A percentile compares a stretch with the other conserved stretches of the same genome.
phyloP scores from a whole-genome alignment of 1,140 invertebrate genomes.

The Brevipalpus yothersi region DNA sequence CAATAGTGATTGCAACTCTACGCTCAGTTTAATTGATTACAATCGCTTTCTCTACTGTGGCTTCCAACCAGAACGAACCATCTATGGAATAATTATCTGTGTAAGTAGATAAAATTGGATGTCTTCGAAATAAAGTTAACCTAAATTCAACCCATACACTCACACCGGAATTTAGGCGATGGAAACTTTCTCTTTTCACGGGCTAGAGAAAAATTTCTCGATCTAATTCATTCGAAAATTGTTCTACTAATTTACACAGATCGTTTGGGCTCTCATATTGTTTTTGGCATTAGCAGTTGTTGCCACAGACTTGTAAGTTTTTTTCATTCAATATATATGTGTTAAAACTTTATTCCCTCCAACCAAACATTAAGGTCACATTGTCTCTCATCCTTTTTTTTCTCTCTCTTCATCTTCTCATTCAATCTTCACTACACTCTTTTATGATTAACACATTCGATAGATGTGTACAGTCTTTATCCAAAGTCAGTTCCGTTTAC shows the following conservation, averaged over 20 bases:
- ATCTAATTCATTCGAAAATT: not conserved
- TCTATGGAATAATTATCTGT: conserved; percentile 15
- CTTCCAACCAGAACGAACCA: conserved; percentile 14
- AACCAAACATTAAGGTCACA: too few relatives aligned
- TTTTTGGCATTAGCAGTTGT: conserved; percentile 33
- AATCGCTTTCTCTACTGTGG: conserved; percentile 21
- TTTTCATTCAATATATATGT: not conserved
- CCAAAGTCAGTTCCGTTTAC: too few relatives aligned
- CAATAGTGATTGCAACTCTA: conserved; percentile 18
- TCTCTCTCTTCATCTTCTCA: too few relatives aligned
- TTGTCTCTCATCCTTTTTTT: too few relatives aligned
- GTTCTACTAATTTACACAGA: not conserved
- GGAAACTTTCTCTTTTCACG: not conserved
- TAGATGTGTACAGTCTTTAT: too few relatives aligned
- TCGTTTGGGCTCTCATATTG: conserved; percentile 31
- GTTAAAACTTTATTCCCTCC: too few relatives aligned
- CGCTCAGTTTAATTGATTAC: conserved; percentile 22
- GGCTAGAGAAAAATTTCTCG: not conserved
- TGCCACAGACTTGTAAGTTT: conserved; percentile 33
- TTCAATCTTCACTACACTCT: too few relatives aligned
- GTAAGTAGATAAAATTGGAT: conserved; percentile 13
- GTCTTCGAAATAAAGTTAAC: not conserved
- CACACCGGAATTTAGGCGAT: not conserved
- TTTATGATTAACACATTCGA: too few relatives aligned
- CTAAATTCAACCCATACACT: too few relatives aligned